Percentiles rank a stretch among this genome's conserved stretches.
Evolutionary conservation across 2,113 vertebrate species (phyloP).

Genomic region (Oophaga pumilio): DNA sequence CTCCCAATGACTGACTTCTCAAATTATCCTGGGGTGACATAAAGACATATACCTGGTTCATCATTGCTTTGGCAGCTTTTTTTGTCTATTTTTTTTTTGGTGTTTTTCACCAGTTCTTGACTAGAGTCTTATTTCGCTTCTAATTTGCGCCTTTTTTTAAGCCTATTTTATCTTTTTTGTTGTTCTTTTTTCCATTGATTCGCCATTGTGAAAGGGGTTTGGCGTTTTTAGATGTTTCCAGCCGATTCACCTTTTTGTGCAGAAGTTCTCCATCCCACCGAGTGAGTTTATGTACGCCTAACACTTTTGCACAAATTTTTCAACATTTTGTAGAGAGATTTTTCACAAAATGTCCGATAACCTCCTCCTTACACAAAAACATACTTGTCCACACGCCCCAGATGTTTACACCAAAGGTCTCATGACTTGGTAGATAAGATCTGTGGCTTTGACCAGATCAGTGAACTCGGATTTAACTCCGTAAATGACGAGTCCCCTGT

Average conservation of each 20-base stretch:
- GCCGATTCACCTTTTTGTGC: too few relatives aligned
- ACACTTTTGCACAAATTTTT: neutral
- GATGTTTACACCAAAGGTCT: neutral
- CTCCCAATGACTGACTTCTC: neutral
- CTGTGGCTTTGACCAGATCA: neutral
- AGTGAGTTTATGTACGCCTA: too few relatives aligned
- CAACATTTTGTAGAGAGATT: neutral
- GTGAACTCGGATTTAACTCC: neutral
- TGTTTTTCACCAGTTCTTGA: too few relatives aligned
- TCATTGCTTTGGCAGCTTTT: too few relatives aligned
- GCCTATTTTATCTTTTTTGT: too few relatives aligned
- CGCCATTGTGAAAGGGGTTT: too few relatives aligned
- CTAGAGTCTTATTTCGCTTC: too few relatives aligned
- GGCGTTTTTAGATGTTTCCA: too few relatives aligned
- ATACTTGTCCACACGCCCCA: neutral
- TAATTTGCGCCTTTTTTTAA: too few relatives aligned
- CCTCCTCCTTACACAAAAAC: neutral
- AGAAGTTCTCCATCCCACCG: too few relatives aligned
- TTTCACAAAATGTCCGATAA: neutral
- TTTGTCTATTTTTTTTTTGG: too few relatives aligned
- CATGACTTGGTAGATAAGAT: neutral
- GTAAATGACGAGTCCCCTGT: neutral
- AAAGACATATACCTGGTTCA: neutral
- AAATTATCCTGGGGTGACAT: neutral
- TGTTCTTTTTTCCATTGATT: too few relatives aligned